A percentile compares a stretch with the other conserved stretches of the same genome.
Evolutionary conservation across 92 coral and sea anemone genomes (phyloP).

Genomic region (Zoanthus gigantus): DNA sequence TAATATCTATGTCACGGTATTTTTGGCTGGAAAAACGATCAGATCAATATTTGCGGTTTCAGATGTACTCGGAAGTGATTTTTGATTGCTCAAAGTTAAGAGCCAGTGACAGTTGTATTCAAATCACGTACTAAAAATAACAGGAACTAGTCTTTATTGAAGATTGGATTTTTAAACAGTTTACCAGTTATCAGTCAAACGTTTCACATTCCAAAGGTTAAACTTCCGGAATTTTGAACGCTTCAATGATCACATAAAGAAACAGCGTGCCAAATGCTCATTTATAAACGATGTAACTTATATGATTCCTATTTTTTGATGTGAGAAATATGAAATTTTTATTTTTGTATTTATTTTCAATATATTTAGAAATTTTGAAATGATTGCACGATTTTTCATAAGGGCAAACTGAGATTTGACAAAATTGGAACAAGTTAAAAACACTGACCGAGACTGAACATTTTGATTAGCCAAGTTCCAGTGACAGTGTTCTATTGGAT

Average conservation of each 20-base stretch:
- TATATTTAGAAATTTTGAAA: no score
- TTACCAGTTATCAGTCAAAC: not conserved
- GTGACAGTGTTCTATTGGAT: no score
- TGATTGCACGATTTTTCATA: no score
- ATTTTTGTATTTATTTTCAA: no score
- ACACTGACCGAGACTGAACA: no score
- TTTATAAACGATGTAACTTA: no score
- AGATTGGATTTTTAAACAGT: slow-evolving; percentile 4
- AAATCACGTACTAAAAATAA: slow-evolving; percentile 1
- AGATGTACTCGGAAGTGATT: not conserved
- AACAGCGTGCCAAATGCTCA: not conserved
- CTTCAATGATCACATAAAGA: not conserved
- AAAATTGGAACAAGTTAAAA: no score
- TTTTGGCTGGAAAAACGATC: not conserved
- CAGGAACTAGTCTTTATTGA: slow-evolving; percentile 28
- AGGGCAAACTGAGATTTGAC: no score
- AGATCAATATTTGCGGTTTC: not conserved
- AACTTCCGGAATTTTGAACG: not conserved
- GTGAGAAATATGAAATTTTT: no score
- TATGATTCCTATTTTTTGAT: no score
- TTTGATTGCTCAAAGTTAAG: not conserved
- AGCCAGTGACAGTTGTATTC: not conserved
- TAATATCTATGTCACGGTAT: not conserved
- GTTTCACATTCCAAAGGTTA: not conserved
- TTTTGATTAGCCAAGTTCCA: no score